Conservation (phyloP, 2,888 invertebrate genomes). For the Agrochola lychnidis region DNA sequence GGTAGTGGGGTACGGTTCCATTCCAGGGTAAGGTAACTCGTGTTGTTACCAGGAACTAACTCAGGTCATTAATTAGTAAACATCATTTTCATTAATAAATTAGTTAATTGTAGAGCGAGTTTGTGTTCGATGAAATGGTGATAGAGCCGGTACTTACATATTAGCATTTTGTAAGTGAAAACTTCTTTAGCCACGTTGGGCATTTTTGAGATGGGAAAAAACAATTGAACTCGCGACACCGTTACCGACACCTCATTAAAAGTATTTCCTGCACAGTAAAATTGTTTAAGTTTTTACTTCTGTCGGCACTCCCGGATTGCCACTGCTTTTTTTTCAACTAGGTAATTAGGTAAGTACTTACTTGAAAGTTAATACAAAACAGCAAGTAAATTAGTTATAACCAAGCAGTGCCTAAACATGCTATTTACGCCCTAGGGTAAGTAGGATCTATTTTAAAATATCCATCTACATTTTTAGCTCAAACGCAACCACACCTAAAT, state of each 20-base stretch:
- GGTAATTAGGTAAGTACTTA: neutral
- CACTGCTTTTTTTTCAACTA: neutral
- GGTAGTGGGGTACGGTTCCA: neutral
- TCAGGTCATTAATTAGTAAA: neutral
- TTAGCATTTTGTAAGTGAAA: too few species aligned
- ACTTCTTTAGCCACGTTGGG: too few species aligned
- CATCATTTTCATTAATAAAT: neutral
- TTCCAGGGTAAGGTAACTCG: conserved; percentile 1
- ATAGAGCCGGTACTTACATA: neutral
- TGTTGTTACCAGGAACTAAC: neutral
- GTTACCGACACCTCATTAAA: too few species aligned
- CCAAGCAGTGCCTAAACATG: neutral
- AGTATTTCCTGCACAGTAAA: too few species aligned
- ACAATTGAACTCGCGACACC: too few species aligned
- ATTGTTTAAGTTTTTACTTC: too few species aligned
- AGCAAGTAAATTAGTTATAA: neutral
- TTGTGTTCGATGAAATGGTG: neutral
- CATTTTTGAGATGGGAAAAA: too few species aligned
- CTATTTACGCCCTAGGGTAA: neutral
- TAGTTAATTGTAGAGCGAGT: neutral
- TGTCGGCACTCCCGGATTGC: too few species aligned
- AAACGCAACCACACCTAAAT: neutral
- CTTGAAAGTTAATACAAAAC: neutral
- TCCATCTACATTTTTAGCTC: neutral
- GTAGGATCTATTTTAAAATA: conserved; percentile 4